Evolutionary conservation across 64 coral and sea anemone genomes (phyloP), one percentile per base, ranked within the genome.

Genomic region (Cladopsammia gracilis): DNA sequence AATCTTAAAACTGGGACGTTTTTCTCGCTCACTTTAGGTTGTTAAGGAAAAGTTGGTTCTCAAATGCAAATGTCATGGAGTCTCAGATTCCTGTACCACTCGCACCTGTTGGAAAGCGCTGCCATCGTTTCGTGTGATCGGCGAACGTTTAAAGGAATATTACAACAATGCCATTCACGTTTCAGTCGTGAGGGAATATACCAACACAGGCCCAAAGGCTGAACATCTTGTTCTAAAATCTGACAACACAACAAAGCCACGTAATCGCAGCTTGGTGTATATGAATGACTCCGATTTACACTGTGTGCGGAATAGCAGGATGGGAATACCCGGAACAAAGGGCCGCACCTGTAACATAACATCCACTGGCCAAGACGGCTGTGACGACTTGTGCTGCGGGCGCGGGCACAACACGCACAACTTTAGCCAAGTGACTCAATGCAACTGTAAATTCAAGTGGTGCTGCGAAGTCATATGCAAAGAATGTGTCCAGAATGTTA

Each of bases 391-490:
- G 73, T 99, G 98, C 68, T 99, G 98, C 83, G 98, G 92, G 18
- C 88, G 94, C 9, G 98, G 98, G 4, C 94, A 91, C 54, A 84
- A 96, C 43, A 99, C 98, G 3, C 91, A 90, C 34, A 83, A 77
- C 48, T 78, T 92, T 22, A 88, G 24, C 10, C 50, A 87, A 51
- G 74, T 86, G 60, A 75, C 66, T 46, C 90, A 94, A n/a, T 99
- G 98, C 69, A 91, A 76, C 16, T 99, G 98, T 58, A 96, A 83
- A 51, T 99, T 99, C 45, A 70, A 94, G 13, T 99, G 98, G 98
- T 99, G 98, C 56, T 99, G 98, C 24, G 72, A 70, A 23, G 94
- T 99, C 2, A 82, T 76, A 26, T 99, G 98, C 62, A 71, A 96
- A 16, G 47, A 10, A 6, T 99, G 98, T 65, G 60, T 64, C 7